phyloP scores from a whole-genome alignment of 1,140 invertebrate genomes.

The Hylaeus anthracinus region DNA sequence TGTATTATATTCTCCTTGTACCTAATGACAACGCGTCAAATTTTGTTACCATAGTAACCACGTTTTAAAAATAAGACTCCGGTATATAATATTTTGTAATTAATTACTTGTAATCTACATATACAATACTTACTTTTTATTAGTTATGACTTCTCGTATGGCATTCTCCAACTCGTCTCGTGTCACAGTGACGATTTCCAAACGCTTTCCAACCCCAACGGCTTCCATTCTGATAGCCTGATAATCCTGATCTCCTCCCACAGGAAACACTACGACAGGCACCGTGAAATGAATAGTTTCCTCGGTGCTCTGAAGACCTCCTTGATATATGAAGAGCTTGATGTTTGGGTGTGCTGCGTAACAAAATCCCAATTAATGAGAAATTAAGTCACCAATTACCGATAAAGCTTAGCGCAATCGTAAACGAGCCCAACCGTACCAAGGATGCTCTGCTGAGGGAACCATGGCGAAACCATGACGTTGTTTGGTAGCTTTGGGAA shows the following conservation, averaged over 20 bases:
- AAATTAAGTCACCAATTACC: too few relatives aligned
- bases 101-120: background rate
- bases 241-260: slow-evolving; percentile 67
- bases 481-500: slow-evolving; percentile 60
- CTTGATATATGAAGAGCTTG: slow-evolving; percentile 80
- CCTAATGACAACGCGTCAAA: slow-evolving; percentile 46
- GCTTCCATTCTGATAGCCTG: slow-evolving; percentile 55
- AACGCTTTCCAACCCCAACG: slow-evolving; percentile 54
- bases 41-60: too few relatives aligned
- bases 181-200: slow-evolving; percentile 49
- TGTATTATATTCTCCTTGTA: slow-evolving; percentile 70
- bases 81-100: background rate
- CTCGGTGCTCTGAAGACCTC: slow-evolving; percentile 79
- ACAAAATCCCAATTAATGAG: too few relatives aligned
- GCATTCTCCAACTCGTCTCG: slow-evolving; percentile 38
- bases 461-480: slow-evolving; percentile 72
- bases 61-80: too few relatives aligned
- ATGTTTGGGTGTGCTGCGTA: slow-evolving; percentile 75
- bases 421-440: slow-evolving; percentile 39
- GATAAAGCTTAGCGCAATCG: too few relatives aligned
- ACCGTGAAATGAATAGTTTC: slow-evolving; percentile 78
- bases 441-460: slow-evolving; percentile 75
- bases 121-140: slow-evolving; percentile 51
- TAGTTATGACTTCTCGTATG: slow-evolving; percentile 56
- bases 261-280: slow-evolving; percentile 79